These are phyloP conservation scores for Labeo calbasu DNA, from an alignment of 2,797 vertebrate species.

Conservation along the genomic window DNA sequence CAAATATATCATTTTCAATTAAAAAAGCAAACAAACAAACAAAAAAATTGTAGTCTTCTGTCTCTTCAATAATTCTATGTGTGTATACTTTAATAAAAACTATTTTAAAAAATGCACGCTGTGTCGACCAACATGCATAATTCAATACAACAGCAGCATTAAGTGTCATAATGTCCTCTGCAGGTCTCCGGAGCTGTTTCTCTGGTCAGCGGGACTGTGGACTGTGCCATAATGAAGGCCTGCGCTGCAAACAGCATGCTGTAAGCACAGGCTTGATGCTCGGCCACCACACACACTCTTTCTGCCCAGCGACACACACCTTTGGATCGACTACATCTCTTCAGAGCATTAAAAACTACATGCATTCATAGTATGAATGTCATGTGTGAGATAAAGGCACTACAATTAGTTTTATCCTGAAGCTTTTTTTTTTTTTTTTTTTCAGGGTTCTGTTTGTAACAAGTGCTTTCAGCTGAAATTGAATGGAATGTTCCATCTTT, in stretches of 20 bases:
- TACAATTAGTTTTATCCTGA: neutral
- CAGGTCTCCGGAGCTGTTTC: slow-evolving; percentile 63
- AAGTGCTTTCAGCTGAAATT: slow-evolving; percentile 12
- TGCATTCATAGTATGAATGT: neutral
- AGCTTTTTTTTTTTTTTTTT: neutral
- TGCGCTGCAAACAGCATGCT: slow-evolving; percentile 76
- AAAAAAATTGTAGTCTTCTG: neutral
- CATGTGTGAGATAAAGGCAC: neutral
- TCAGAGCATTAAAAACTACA: slow-evolving; percentile 25
- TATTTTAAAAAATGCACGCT: neutral
- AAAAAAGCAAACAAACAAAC: neutral
- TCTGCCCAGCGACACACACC: slow-evolving; percentile 57
- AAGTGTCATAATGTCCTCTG: neutral
- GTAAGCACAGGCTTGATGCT: slow-evolving; percentile 72
- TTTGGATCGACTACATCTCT: slow-evolving; percentile 28
- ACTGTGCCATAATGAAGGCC: slow-evolving; percentile 77
- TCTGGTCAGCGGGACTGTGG: slow-evolving; percentile 58
- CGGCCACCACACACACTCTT: slow-evolving; percentile 66
- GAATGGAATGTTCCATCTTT: neutral
- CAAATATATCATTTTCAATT: neutral
- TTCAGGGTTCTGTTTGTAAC: slow-evolving; percentile 14
- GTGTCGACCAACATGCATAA: neutral
- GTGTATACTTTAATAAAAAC: neutral
- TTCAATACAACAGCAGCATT: neutral
- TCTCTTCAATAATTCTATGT: neutral